These are phyloP conservation scores for Amniataba percoides DNA, from an alignment of 2,797 vertebrate species.

Conservation along the genomic window DNA sequence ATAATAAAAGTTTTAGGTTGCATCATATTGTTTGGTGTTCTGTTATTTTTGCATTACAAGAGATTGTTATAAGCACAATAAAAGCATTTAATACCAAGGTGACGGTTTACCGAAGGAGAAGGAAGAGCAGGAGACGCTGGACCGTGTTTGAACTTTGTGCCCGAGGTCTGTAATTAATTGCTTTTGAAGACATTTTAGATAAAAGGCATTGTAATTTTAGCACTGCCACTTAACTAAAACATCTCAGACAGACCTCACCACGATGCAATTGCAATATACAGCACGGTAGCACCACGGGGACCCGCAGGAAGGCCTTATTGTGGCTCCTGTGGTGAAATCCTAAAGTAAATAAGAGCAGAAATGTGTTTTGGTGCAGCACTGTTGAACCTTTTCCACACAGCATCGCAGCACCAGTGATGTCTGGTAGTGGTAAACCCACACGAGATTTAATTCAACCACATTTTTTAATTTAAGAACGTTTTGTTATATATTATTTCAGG, in stretches of 20 bases:
- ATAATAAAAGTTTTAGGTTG: background rate
- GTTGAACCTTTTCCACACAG: background rate
- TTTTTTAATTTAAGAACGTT: background rate
- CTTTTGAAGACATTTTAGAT: slow-evolving; percentile 22
- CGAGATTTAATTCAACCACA: background rate
- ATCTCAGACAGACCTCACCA: slow-evolving; percentile 15
- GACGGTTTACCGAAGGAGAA: background rate
- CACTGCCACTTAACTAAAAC: slow-evolving; percentile 26
- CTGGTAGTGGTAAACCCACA: background rate
- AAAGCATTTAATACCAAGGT: background rate
- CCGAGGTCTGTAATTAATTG: slow-evolving; percentile 37
- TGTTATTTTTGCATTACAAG: background rate
- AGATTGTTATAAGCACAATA: background rate
- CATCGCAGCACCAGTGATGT: background rate
- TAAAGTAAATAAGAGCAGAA: background rate
- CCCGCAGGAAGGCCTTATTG: slow-evolving; percentile 1
- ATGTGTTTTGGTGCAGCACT: background rate
- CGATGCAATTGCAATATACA: background rate
- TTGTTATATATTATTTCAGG: background rate
- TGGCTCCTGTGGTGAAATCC: background rate
- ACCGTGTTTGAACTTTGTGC: slow-evolving; percentile 14
- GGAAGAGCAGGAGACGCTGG: background rate
- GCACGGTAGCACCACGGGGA: background rate
- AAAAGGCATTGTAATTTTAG: slow-evolving; percentile 17
- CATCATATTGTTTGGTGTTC: background rate